Evolutionary conservation across 2,888 invertebrate species (phyloP), one percentile per base, ranked within the genome.

Genomic region (Hymenopus coronatus): DNA sequence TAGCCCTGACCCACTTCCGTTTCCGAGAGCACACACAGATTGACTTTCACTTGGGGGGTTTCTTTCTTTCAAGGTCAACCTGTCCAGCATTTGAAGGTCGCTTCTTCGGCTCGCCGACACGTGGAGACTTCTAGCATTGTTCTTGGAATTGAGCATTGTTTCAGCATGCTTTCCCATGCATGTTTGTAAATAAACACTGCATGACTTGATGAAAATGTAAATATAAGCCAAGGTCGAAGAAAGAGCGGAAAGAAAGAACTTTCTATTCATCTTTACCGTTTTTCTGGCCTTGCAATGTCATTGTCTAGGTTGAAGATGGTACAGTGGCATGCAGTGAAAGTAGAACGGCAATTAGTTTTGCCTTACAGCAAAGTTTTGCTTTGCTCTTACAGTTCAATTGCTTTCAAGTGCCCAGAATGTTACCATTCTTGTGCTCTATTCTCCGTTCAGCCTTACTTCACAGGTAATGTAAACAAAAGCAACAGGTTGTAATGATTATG

Each of bases 61-160:
- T n/a, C 88, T 88, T 88, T 88, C 88, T 88, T 83, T 83, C 90
- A 85, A 88, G 84, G 88, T 88, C 89, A 81, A 28, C 28, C 54
- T 85, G 54, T 28, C 27, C 15, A 30, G n/a, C 25, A 30, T 25
- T 84, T 84, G 12, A 84, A 20, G 84, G 84, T 14, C 28, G 28
- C 14, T 28, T 8, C 82, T 25, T 82, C 40, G 54, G 54, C 54
- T 25, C 20, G 54, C 54, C 15, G 54, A 70, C 54, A 70, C 54
- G 54, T 70, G 54, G 54, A 15, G 20, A 20, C 20, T 1, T 20
- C 54, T 70, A 8, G 3, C 54, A 70, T 70, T 70, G 54, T 15
- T 70, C 25, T 2, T 25, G 12, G 54, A 70, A 70, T 70, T 70
- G 20, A 70, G 8, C 54, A 25, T 15, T 25, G 54, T 25, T 70